Percentiles rank a stretch among this genome's conserved stretches.
These are phyloP conservation scores for Oryzias curvinotus DNA, from an alignment of 2,113 vertebrate species.

Conservation along the genomic window DNA sequence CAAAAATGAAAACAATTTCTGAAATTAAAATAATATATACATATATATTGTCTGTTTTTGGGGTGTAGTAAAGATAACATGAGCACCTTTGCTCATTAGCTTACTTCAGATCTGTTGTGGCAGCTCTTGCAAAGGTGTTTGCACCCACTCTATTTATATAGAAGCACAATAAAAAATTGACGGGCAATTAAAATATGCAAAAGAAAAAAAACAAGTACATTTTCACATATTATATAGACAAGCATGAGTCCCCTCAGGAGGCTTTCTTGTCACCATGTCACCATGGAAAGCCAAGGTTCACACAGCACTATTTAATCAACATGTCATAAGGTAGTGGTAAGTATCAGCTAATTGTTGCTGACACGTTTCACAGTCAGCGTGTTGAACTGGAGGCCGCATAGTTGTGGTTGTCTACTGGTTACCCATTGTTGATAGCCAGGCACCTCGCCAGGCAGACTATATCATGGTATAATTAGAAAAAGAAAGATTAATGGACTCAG, in stretches of 20 bases:
- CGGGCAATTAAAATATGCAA: constrained; percentile 46
- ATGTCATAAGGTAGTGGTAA: constrained; percentile 55
- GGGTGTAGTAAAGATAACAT: too few relatives aligned
- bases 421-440: constrained; percentile 65
- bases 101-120: too few relatives aligned
- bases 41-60: too few relatives aligned
- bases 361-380: constrained; percentile 56
- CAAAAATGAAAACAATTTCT: too few relatives aligned
- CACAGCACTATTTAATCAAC: constrained; percentile 63
- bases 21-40: too few relatives aligned
- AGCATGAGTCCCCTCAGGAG: constrained; percentile 21
- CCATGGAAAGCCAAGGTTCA: constrained; percentile 44
- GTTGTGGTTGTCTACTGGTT: constrained; percentile 66
- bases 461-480: constrained; percentile 57
- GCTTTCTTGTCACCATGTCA: constrained; percentile 58
- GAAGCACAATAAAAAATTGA: constrained; percentile 33
- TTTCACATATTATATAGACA: background rate
- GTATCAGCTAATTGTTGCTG: constrained; percentile 57
- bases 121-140: too few relatives aligned
- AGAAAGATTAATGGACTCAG: constrained; percentile 63
- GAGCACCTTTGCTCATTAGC: too few relatives aligned
- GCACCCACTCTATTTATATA: too few relatives aligned
- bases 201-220: constrained; percentile 45
- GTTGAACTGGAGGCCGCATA: constrained; percentile 58
- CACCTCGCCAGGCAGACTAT: constrained; percentile 54